A percentile compares a stretch with the other conserved stretches of the same genome.
Evolutionary conservation across 2,797 vertebrate species (phyloP).

Genomic region (Limosa lapponica): DNA sequence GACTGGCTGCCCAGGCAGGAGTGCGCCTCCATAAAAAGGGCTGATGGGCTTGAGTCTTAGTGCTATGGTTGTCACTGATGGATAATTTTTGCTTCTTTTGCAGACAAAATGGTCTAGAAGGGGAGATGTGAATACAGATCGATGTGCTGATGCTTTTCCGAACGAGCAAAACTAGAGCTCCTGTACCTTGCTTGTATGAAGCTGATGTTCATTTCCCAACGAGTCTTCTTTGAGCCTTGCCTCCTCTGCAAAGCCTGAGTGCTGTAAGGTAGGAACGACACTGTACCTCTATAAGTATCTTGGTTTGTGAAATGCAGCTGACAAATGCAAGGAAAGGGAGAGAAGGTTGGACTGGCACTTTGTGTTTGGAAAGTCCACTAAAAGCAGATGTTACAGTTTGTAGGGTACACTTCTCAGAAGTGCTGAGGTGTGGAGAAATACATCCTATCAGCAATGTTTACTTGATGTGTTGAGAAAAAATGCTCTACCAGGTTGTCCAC

Average conservation of each 20-base stretch:
- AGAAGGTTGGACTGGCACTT: not conserved
- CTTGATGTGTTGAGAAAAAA: not conserved
- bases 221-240: not conserved
- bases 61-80: not conserved
- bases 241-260: not conserved
- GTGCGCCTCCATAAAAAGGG: not conserved
- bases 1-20: not conserved
- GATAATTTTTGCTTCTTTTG: not conserved
- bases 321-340: not conserved
- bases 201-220: not conserved
- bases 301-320: not conserved
- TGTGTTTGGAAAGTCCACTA: not conserved
- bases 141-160: not conserved
- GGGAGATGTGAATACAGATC: not conserved
- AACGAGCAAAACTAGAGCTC: not conserved
- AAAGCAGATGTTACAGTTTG: no score
- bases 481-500: not conserved
- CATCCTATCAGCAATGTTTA: fast-evolving
- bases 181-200: not conserved
- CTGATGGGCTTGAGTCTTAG: not conserved
- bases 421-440: not conserved
- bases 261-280: not conserved
- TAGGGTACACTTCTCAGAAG: not conserved
- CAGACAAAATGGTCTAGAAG: not conserved
- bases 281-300: not conserved